These are phyloP conservation scores for Bruchidius siliquastri DNA, from an alignment of 2,888 invertebrate genomes.

Conservation along the genomic window DNA sequence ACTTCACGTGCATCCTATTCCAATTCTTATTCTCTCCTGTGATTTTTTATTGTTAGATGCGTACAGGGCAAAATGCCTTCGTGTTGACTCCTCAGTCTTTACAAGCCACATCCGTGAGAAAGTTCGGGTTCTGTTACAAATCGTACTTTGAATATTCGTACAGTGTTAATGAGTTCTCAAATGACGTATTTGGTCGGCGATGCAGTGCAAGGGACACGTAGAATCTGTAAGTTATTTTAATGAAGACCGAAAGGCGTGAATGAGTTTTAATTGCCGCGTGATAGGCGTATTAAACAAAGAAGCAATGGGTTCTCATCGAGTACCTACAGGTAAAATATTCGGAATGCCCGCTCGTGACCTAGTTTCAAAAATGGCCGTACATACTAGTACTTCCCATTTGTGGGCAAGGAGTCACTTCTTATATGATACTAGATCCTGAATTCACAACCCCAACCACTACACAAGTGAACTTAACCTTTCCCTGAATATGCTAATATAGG, in stretches of 20 bases:
- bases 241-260: not conserved
- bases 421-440: no score
- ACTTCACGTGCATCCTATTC: slow-evolving; percentile 29
- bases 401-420: not conserved
- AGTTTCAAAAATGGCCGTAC: not conserved
- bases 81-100: not conserved
- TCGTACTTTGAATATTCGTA: not conserved
- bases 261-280: not conserved
- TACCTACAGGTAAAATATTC: not conserved
- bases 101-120: not conserved
- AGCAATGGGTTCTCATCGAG: not conserved
- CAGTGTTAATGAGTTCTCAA: not conserved
- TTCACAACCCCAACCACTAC: no score
- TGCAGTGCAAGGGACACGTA: not conserved
- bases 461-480: no score
- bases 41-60: slow-evolving; percentile 16
- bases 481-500: no score
- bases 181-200: not conserved
- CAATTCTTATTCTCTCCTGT: slow-evolving; percentile 28
- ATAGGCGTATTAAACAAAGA: not conserved
- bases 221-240: not conserved
- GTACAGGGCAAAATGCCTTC: not conserved
- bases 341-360: not conserved
- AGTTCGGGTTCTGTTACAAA: not conserved
- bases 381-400: not conserved